These are phyloP conservation scores for Hexactinellida sp. DNA, from an alignment of 37 sponge, comb jelly and placozoan genomes.

Conservation along the genomic window DNA sequence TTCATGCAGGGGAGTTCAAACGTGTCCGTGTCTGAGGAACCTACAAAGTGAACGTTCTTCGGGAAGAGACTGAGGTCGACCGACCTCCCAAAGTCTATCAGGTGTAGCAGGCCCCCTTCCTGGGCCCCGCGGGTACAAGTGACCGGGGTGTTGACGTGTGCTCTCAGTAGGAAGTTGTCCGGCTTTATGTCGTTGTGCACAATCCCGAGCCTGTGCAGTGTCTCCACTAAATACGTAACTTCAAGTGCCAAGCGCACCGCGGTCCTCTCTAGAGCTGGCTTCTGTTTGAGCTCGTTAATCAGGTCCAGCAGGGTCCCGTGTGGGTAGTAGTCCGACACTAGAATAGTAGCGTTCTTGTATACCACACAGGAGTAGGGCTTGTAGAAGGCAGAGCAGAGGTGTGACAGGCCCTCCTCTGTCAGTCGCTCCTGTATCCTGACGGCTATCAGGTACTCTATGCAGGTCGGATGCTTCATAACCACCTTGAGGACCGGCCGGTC, in stretches of 20 bases:
- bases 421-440: neutral
- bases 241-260: neutral
- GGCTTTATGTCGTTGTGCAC: neutral
- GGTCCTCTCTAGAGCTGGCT: neutral
- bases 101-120: neutral
- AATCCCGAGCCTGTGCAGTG: neutral
- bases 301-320: neutral
- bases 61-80: neutral
- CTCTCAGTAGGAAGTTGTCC: neutral
- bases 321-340: neutral
- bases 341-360: slow-evolving; percentile 13
- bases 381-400: neutral
- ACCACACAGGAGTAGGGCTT: neutral
- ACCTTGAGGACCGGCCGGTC: neutral
- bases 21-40: neutral
- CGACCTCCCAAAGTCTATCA: neutral
- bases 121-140: neutral
- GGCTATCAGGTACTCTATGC: neutral
- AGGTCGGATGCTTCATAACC: neutral
- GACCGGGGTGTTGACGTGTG: neutral
- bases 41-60: neutral
- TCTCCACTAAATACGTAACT: neutral
- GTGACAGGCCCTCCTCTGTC: neutral
- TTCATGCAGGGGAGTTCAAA: slow-evolving; percentile 16
- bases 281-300: neutral